Base-by-base conservation (phyloP, 2,113 vertebrate species). In the Pseudorectes ferrugineus region DNA sequence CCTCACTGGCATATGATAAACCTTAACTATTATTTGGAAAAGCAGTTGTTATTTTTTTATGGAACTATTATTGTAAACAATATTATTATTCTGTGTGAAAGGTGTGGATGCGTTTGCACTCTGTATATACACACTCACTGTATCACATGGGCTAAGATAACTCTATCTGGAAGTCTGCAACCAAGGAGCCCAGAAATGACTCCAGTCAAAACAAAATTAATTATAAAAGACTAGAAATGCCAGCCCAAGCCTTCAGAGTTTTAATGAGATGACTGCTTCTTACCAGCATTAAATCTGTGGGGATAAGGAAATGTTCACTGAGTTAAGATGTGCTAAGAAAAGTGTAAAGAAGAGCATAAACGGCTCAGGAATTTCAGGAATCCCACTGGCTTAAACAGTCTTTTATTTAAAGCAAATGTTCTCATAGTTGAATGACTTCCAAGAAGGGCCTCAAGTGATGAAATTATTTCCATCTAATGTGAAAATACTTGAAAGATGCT, bases 401-500 rank as follows among this genome's bases (percentile, higher is more conserved):
- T 83, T 88, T 82, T 93, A 92, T 94, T 95, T 94, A 94, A 96
- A 93, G 65, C 68, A 63, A 95, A 61, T 83, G 71, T 88, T 91
- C 74, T 95, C 89, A 94, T 90, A 95, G 85, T 48, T 95, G 95
- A 96, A 86, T 78, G 78, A 49, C 68, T 90, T 93, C 93, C 90
- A 95, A 67, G 76, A 94, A 94, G 51, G 71, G 81, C 81, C 85
- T 91, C 74, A 85, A 92, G 52, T 92, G 87, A 91, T 91, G 84
- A 87, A 90, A 87, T 73, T 89, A 84, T 85, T 96, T 92, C 86
- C 59, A 83, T 80, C 68, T 85, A 87, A 85, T 43, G 59, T 75
- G 63, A 71, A 94, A 88, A 59, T 78, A 85, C 49, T 77, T 96
- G 95, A 55, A 80, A 75, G 83, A 92, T 84, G 77, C 52, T 85